phyloP scores from a whole-genome alignment of 2,797 vertebrate genomes.

The Simalia tracyae region DNA sequence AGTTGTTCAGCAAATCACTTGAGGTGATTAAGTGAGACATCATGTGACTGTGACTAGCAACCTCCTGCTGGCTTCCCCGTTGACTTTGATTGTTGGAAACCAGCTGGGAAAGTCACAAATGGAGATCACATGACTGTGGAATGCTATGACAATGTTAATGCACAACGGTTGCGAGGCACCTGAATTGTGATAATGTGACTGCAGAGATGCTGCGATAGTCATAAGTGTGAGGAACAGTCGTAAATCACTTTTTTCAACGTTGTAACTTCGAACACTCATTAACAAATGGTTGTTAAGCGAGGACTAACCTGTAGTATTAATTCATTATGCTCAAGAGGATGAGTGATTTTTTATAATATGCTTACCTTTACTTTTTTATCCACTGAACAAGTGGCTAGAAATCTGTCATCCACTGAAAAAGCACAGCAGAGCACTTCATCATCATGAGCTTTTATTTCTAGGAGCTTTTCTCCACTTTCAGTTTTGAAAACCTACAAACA shows the following conservation, averaged over 20 bases:
- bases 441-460: slow-evolving; percentile 86
- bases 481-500: slow-evolving; percentile 86
- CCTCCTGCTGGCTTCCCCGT: not conserved
- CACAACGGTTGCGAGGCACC: not conserved
- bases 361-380: slow-evolving; percentile 92
- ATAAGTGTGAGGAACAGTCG: not conserved
- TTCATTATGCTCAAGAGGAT: not conserved
- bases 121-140: too few species aligned
- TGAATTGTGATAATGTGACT: not conserved
- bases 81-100: not conserved
- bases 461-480: slow-evolving; percentile 88
- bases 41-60: not conserved
- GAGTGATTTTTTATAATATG: not conserved
- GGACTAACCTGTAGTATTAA: not conserved
- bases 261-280: not conserved
- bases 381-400: slow-evolving; percentile 90
- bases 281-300: not conserved
- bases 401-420: slow-evolving; percentile 87
- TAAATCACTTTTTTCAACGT: not conserved
- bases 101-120: not conserved
- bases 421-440: slow-evolving; percentile 93
- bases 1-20: not conserved
- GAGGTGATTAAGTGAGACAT: not conserved
- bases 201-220: not conserved
- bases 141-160: not conserved